A percentile compares a stretch with the other conserved stretches of the same genome.
These are phyloP conservation scores for Cydia strobilella DNA, from an alignment of 1,140 invertebrate species.

Conservation along the genomic window DNA sequence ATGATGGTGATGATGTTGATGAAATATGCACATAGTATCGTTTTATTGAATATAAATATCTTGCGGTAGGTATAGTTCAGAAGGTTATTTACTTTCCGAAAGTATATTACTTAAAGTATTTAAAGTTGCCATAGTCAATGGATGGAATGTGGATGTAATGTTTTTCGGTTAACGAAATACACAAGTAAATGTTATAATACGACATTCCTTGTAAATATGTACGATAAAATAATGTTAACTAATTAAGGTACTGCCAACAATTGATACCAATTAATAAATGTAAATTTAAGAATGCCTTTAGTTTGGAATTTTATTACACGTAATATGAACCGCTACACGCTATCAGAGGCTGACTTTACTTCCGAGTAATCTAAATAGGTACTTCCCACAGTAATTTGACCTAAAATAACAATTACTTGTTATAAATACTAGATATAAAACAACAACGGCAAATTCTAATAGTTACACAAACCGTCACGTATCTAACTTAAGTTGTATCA, in stretches of 20 bases:
- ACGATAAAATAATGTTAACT: slow-evolving; percentile 15
- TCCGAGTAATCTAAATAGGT: slow-evolving; percentile 23
- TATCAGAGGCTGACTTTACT: not conserved
- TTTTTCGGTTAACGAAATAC: not conserved
- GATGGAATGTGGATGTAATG: not conserved
- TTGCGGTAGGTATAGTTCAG: no score
- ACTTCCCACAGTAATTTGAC: slow-evolving; percentile 22
- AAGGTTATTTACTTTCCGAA: no score
- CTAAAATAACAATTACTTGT: slow-evolving; percentile 2
- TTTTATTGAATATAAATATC: no score
- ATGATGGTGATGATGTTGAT: no score
- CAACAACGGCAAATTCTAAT: no score
- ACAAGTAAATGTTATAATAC: not conserved
- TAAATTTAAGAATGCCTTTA: slow-evolving; percentile 21
- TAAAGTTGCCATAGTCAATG: not conserved
- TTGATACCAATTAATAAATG: slow-evolving; percentile 25
- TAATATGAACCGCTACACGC: not conserved
- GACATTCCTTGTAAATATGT: slow-evolving; percentile 29
- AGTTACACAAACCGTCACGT: not conserved
- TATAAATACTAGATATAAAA: not conserved
- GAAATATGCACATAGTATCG: no score
- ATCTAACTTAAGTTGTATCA: not conserved
- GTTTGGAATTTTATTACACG: not conserved
- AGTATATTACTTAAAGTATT: no score
- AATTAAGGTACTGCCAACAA: slow-evolving; percentile 26